phyloP scores from a whole-genome alignment of 2,113 vertebrate genomes.

The Oryzias woworae region DNA sequence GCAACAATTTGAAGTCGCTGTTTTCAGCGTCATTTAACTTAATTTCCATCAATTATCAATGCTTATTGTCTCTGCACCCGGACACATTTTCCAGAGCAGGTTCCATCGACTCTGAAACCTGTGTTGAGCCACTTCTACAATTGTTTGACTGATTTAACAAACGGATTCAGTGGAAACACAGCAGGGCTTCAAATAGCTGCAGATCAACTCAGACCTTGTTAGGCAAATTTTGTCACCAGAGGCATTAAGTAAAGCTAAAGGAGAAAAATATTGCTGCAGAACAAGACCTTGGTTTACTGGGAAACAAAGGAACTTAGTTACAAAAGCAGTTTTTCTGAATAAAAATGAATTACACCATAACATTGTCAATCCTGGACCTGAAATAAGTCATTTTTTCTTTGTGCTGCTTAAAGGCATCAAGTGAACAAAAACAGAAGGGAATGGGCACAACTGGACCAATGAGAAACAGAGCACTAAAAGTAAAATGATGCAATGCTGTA shows the following conservation, averaged over 20 bases:
- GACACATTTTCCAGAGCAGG: background rate
- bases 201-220: constrained; percentile 66
- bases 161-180: constrained; percentile 47
- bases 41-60: background rate
- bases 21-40: background rate
- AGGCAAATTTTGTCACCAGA: constrained; percentile 17
- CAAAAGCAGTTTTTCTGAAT: background rate
- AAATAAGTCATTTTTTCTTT: constrained; percentile 8
- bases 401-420: constrained; percentile 31
- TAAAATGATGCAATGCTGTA: constrained; percentile 28
- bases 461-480: constrained; percentile 29
- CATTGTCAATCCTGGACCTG: constrained; percentile 2
- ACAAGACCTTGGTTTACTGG: background rate
- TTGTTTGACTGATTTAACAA: constrained; percentile 57
- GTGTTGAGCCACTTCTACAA: constrained; percentile 27
- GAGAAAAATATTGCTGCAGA: constrained; percentile 3
- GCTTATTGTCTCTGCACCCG: background rate
- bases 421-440: constrained; percentile 45
- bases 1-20: background rate
- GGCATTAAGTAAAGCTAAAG: constrained; percentile 34
- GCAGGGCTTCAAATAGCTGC: constrained; percentile 62
- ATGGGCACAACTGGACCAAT: constrained; percentile 2
- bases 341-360: background rate
- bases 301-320: background rate
- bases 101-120: constrained; percentile 6